Evolutionary conservation across 1,140 invertebrate species (phyloP), one percentile per base, ranked within the genome.

Genomic region (Argopecten irradians): DNA sequence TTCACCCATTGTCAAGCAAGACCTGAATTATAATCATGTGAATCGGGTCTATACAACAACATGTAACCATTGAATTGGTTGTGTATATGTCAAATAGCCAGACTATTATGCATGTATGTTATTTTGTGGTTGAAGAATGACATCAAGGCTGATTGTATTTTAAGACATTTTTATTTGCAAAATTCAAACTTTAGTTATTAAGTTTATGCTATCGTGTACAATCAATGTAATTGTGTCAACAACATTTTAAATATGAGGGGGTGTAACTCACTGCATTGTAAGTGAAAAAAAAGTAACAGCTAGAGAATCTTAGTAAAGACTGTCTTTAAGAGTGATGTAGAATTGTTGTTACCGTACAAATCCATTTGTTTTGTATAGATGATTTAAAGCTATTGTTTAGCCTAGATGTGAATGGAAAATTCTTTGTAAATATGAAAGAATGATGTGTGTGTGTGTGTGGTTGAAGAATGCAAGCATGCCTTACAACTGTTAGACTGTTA

Each of bases 281-380:
- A 8, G 43, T 46, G 22, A 46, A 46, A 19, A 46, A 46, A 22
- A 46, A 22, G 9, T 46, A n/a, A n/a, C 16, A 16, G 22, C 55
- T 71, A 71, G 55, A 46, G 2, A 16, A 14, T 19, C 43, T 46
- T 46, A 19, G 43, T 46, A 46, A 16, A 13, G 36, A 39, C 36
- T 5, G 36, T 39, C 36, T 39, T 11, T 46, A 46, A 8, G 9
- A 46, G 43, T 19, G 19, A 71, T 8, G 28, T 5, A n/a, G 55
- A 71, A 28, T 71, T n/a, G n/a, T n/a, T 28, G 55, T 71, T 71
- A 5, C n/a, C 55, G 28, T 71, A 71, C 55, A 71, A 28, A 28
- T 71, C n/a, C 55, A n/a, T 71, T 55, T 71, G 55, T 71, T 71
- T 71, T 71, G n/a, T 71, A 71, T 28, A 71, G n/a, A 71, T 71